phyloP scores from a whole-genome alignment of 2,888 invertebrate genomes.

The Lamproptera curius region DNA sequence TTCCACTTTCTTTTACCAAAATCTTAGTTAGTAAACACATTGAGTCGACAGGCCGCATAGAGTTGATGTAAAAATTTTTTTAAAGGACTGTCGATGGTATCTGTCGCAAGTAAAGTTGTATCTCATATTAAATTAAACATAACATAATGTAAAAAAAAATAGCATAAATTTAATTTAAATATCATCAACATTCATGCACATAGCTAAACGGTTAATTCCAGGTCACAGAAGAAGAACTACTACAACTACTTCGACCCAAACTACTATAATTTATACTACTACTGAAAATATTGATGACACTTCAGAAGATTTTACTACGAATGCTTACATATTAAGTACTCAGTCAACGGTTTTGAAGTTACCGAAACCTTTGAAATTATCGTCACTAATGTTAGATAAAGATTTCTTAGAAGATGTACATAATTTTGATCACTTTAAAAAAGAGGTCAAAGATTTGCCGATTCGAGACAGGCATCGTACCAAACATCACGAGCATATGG shows the following conservation, averaged over 20 bases:
- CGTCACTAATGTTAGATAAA: conserved; percentile 47
- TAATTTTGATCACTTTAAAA: conserved; percentile 58
- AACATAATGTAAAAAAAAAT: too few species aligned
- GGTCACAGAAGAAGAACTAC: conserved; percentile 74
- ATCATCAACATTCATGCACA: too few species aligned
- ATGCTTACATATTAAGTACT: conserved; percentile 41
- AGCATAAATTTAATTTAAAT: too few species aligned
- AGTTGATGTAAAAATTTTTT: too few species aligned
- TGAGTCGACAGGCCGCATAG: too few species aligned
- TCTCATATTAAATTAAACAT: too few species aligned
- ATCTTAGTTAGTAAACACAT: too few species aligned
- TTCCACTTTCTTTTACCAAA: too few species aligned
- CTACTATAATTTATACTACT: conserved; percentile 46
- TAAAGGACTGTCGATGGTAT: too few species aligned
- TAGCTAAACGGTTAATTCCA: too few species aligned
- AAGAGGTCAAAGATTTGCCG: conserved; percentile 42
- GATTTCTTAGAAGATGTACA: conserved; percentile 56
- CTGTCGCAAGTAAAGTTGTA: too few species aligned
- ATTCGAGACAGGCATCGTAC: conserved; percentile 47
- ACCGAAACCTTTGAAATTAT: conserved; percentile 61
- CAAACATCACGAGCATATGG: conserved; percentile 46
- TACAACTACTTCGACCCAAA: conserved; percentile 45
- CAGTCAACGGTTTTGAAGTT: conserved; percentile 50
- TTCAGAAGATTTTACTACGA: conserved; percentile 47
- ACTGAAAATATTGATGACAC: conserved; percentile 42